phyloP scores from a whole-genome alignment of 2,888 invertebrate species.

The Pterostichus madidus region DNA sequence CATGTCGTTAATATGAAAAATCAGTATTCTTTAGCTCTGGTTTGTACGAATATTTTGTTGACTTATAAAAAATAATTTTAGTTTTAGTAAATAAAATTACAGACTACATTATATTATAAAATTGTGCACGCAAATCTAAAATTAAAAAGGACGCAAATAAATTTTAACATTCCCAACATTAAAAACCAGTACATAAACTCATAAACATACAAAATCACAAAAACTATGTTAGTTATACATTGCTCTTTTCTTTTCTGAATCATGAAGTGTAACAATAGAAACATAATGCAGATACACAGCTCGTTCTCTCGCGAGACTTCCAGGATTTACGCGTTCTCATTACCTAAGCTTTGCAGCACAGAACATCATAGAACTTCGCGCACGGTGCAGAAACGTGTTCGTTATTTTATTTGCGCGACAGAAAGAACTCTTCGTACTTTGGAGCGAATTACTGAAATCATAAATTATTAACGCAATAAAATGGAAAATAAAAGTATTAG shows the following conservation, averaged over 20 bases:
- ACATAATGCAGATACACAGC: constrained; percentile 38
- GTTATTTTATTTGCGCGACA: constrained; percentile 43
- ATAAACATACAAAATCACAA: constrained; percentile 1
- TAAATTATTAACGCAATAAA: constrained; percentile 44
- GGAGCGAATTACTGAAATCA: constrained; percentile 41
- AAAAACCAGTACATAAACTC: too few species aligned
- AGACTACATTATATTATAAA: too few species aligned
- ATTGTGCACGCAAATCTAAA: too few species aligned
- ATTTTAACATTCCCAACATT: too few species aligned
- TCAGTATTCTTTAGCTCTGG: too few species aligned
- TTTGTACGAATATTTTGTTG: too few species aligned
- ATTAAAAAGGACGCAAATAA: too few species aligned
- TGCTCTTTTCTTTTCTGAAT: constrained; percentile 32
- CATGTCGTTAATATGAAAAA: too few species aligned
- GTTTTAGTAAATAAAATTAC: too few species aligned
- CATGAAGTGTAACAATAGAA: constrained; percentile 44
- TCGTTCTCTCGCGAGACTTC: neutral
- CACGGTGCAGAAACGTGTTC: neutral
- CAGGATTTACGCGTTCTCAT: constrained; percentile 38
- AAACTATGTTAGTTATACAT: neutral
- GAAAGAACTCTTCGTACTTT: constrained; percentile 38
- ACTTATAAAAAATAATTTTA: too few species aligned
- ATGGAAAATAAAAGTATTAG: constrained; percentile 47
- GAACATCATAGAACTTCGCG: neutral
- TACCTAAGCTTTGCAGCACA: constrained; percentile 32